phyloP scores from a whole-genome alignment of 64 coral and sea anemone species.

The Actinia equina region DNA sequence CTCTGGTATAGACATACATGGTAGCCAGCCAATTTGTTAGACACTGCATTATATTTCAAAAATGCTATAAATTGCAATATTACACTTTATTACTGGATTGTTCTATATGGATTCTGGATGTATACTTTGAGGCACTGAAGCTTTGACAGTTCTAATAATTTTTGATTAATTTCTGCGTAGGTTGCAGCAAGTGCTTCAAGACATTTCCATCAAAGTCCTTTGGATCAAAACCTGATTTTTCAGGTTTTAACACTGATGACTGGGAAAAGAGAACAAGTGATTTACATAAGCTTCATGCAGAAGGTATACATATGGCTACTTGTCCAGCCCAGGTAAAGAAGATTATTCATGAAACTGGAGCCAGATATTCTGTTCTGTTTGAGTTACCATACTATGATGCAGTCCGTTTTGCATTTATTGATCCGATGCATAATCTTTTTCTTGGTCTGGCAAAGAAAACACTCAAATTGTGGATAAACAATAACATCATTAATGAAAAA shows the following conservation, averaged over 20 bases:
- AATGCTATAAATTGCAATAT: no score
- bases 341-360: background rate
- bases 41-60: no score
- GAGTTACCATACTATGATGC: constrained; percentile 45
- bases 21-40: no score
- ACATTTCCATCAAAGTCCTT: constrained; percentile 18
- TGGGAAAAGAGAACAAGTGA: background rate
- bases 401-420: constrained; percentile 30
- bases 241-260: constrained; percentile 26
- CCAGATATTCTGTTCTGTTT: background rate
- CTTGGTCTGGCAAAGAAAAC: constrained; percentile 31
- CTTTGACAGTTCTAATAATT: no score
- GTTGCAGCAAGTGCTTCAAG: constrained; percentile 10
- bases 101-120: no score
- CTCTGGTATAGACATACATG: no score
- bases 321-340: background rate
- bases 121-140: no score
- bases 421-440: constrained; percentile 56
- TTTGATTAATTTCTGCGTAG: no score
- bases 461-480: constrained; percentile 19
- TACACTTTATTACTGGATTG: no score
- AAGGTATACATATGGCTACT: background rate
- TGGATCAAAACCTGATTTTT: constrained; percentile 26
- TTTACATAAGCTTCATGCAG: background rate
- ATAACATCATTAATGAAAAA: constrained; percentile 20